Conservation (phyloP, 1,140 invertebrate species). For the Globodera ellingtonae region DNA sequence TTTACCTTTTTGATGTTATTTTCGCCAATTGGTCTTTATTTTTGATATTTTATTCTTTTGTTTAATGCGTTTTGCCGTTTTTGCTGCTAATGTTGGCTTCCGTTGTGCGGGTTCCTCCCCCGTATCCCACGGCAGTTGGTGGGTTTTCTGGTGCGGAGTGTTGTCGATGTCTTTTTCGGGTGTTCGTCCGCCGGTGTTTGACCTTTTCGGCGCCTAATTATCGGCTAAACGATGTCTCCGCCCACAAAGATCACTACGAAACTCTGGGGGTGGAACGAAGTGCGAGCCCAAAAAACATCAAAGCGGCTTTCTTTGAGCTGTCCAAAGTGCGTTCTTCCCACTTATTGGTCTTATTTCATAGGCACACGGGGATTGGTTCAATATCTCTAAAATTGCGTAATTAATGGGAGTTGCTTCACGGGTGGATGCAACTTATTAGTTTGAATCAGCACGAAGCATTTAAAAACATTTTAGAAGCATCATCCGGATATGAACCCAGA, state of each 20-base stretch:
- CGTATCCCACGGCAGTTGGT: too few relatives aligned
- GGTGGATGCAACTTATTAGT: too few relatives aligned
- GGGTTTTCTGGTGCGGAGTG: neutral
- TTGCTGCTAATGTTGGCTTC: neutral
- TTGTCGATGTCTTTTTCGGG: neutral
- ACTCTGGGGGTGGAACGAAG: slow-evolving; percentile 77
- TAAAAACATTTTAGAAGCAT: slow-evolving; percentile 70
- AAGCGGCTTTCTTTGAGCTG: slow-evolving; percentile 83
- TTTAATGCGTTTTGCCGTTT: neutral
- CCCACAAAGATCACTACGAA: slow-evolving; percentile 73
- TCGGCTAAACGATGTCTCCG: neutral
- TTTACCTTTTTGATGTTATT: too few relatives aligned
- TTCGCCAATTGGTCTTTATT: neutral
- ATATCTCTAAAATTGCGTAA: too few relatives aligned
- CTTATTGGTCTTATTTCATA: neutral
- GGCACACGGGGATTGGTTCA: too few relatives aligned
- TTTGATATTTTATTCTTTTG: neutral
- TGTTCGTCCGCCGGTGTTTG: neutral
- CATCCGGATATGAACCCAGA: slow-evolving; percentile 83
- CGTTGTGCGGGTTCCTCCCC: neutral
- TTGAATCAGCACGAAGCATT: too few relatives aligned
- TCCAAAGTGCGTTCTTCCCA: slow-evolving; percentile 71
- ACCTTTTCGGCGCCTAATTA: slow-evolving; percentile 5
- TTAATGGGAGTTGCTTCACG: too few relatives aligned
- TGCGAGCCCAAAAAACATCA: slow-evolving; percentile 79